phyloP scores from a whole-genome alignment of 2,888 invertebrate species.

The Labia minor region DNA sequence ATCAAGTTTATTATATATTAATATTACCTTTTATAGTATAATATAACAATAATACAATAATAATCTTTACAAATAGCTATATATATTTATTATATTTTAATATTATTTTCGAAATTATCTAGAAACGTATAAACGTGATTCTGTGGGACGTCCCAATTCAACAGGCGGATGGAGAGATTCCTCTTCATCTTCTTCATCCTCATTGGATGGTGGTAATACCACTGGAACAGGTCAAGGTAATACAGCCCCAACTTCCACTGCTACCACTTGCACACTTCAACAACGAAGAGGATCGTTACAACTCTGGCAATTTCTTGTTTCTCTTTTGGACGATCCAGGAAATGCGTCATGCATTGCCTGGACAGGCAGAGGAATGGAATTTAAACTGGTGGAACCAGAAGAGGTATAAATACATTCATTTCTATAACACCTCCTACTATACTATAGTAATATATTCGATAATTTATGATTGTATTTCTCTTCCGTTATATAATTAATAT shows the following conservation, averaged over 20 bases:
- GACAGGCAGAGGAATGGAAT: slow-evolving; percentile 92
- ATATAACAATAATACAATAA: too few relatives aligned
- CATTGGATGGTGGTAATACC: background rate
- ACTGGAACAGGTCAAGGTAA: background rate
- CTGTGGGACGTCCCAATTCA: background rate
- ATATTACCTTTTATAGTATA: too few relatives aligned
- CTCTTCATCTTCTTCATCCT: background rate
- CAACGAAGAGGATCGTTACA: slow-evolving; percentile 76
- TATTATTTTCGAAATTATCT: too few relatives aligned
- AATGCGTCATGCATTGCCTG: slow-evolving; percentile 80
- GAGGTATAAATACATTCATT: slow-evolving; percentile 59
- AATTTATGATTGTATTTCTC: too few relatives aligned
- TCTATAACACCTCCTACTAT: too few relatives aligned
- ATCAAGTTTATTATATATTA: too few relatives aligned
- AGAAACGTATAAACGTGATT: background rate
- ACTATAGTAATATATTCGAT: too few relatives aligned
- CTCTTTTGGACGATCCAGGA: slow-evolving; percentile 57
- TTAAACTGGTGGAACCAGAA: slow-evolving; percentile 91
- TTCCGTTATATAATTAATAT: slow-evolving; percentile 15
- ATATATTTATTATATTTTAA: too few relatives aligned
- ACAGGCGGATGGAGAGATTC: background rate
- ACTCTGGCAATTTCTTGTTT: slow-evolving; percentile 90
- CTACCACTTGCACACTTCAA: slow-evolving; percentile 30
- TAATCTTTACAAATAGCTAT: too few relatives aligned
- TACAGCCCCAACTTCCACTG: slow-evolving; percentile 19